Percentiles rank a stretch among this genome's conserved stretches.
Evolutionary conservation across 2,888 invertebrate species (phyloP).

Genomic region (Dexiosoma caninum): DNA sequence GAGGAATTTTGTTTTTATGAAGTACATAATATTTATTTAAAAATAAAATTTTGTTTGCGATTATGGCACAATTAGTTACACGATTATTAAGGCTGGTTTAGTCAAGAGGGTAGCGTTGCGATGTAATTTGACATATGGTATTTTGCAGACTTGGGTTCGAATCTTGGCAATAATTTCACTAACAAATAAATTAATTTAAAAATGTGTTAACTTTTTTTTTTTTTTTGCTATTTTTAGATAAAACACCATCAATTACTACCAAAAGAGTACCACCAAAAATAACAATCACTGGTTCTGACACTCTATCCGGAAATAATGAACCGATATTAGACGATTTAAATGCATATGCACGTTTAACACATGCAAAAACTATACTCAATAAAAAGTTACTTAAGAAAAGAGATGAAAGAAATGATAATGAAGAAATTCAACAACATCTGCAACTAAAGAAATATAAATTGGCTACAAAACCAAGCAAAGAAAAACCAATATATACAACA

Average conservation of each 20-base stretch:
- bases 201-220: conserved; percentile 27
- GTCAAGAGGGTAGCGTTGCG: background rate
- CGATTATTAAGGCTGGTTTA: background rate
- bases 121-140: background rate
- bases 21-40: background rate
- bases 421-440: background rate
- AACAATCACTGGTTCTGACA: conserved; percentile 62
- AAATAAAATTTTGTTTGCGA: background rate
- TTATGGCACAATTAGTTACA: background rate
- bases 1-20: background rate
- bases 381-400: conserved; percentile 56
- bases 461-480: background rate
- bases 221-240: background rate
- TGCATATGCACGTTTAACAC: conserved; percentile 57
- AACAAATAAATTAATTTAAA: background rate
- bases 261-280: conserved; percentile 64
- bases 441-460: conserved; percentile 17
- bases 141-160: conserved; percentile 48
- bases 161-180: background rate
- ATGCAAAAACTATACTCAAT: conserved; percentile 65
- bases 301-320: background rate
- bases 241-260: conserved; percentile 34
- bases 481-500: background rate
- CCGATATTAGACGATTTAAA: background rate
- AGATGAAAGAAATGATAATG: background rate